Evolutionary conservation across 2,888 invertebrate species (phyloP).

Genomic region (Lochmaea capreae): DNA sequence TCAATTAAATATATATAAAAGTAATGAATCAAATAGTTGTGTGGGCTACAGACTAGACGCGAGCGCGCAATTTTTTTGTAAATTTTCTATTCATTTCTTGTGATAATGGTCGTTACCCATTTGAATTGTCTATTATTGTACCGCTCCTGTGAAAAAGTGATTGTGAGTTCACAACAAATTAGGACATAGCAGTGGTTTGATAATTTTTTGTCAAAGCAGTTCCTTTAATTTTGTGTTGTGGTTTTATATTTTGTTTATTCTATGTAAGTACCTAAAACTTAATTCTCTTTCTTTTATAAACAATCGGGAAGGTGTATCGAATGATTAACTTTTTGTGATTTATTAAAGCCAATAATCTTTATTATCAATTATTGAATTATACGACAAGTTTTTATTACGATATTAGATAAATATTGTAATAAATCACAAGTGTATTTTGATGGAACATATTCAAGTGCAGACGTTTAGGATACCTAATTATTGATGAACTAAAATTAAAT

Average conservation of each 20-base stretch:
- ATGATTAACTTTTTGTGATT: background rate
- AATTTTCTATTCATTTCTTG: conserved; percentile 15
- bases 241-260: background rate
- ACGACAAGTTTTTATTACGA: background rate
- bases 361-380: background rate
- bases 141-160: conserved; percentile 18
- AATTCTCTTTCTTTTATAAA: background rate
- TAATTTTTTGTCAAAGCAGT: background rate
- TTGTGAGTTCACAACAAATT: conserved; percentile 18
- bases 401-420: background rate
- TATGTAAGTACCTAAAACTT: conserved; percentile 11
- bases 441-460: no score
- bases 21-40: background rate
- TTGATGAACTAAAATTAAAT: no score
- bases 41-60: background rate
- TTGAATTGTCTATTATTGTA: conserved; percentile 8
- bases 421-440: no score
- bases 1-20: background rate
- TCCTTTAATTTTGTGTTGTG: background rate
- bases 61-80: conserved; percentile 16
- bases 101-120: conserved; percentile 26
- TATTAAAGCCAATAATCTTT: background rate
- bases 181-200: conserved; percentile 9
- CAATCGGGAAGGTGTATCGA: conserved; percentile 9
- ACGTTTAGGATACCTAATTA: no score